Percentiles rank a stretch among this genome's conserved stretches.
phyloP scores from a whole-genome alignment of 2,888 invertebrate species.

The Hemicrepidius hirtus region DNA sequence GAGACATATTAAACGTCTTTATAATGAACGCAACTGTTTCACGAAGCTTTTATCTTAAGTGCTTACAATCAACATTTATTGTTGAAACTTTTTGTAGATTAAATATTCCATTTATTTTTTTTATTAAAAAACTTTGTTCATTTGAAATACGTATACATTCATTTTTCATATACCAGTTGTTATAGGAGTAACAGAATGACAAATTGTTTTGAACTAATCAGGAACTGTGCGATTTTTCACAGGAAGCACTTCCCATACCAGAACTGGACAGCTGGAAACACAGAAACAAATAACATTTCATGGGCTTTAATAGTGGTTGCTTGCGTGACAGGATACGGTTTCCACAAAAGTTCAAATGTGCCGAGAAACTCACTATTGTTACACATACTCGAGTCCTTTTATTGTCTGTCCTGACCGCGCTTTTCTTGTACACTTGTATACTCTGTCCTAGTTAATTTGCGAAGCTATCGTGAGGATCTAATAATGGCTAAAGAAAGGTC shows the following conservation, averaged over 20 bases:
- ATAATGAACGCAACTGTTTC: too few relatives aligned
- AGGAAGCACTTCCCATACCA: not conserved
- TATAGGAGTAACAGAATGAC: too few relatives aligned
- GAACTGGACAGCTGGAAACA: not conserved
- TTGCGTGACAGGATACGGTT: slow-evolving; percentile 21
- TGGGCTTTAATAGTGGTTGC: not conserved
- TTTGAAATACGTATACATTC: too few relatives aligned
- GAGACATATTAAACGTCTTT: too few relatives aligned
- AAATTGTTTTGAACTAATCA: too few relatives aligned
- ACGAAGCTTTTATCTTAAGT: too few relatives aligned
- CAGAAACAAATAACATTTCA: slow-evolving; percentile 11
- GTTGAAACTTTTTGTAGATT: too few relatives aligned
- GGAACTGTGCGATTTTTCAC: not conserved
- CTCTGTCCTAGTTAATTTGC: slow-evolving; percentile 11
- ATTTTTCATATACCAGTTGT: too few relatives aligned
- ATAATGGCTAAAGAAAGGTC: slow-evolving; percentile 12
- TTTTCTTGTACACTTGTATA: slow-evolving; percentile 12
- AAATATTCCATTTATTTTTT: too few relatives aligned
- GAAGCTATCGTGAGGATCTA: slow-evolving; percentile 6
- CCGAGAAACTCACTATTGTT: slow-evolving; percentile 18
- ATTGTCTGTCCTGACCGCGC: slow-evolving; percentile 11
- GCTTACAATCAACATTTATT: too few relatives aligned
- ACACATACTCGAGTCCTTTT: slow-evolving; percentile 13
- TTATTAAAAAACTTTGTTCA: too few relatives aligned
- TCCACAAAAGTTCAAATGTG: slow-evolving; percentile 29